Evolutionary conservation across 2,888 invertebrate genomes (phyloP).

Genomic region (Conistra vaccinii): DNA sequence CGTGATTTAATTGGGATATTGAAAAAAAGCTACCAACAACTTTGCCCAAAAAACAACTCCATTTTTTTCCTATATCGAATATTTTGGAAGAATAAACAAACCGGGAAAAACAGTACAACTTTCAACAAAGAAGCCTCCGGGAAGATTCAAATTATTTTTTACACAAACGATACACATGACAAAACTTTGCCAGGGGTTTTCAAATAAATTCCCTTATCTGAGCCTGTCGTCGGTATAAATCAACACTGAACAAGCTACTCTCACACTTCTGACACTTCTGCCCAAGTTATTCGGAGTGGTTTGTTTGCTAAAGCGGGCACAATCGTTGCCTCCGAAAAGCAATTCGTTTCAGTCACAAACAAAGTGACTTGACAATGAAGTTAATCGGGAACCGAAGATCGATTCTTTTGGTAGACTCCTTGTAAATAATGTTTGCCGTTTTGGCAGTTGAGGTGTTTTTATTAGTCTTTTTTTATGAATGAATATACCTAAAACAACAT

Average conservation of each 20-base stretch:
- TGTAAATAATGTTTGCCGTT: slow-evolving; percentile 63
- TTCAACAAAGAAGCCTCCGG: slow-evolving; percentile 43
- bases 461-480: neutral
- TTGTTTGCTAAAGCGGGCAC: slow-evolving; percentile 78
- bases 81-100: slow-evolving; percentile 33
- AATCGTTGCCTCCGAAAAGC: slow-evolving; percentile 75
- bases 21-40: neutral
- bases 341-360: slow-evolving; percentile 78
- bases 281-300: slow-evolving; percentile 74
- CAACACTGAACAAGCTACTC: slow-evolving; percentile 76
- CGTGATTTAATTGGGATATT: slow-evolving; percentile 29
- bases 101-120: slow-evolving; percentile 25
- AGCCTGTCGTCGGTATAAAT: slow-evolving; percentile 79
- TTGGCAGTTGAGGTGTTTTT: slow-evolving; percentile 32
- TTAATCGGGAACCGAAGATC: slow-evolving; percentile 72
- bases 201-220: slow-evolving; percentile 80
- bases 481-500: neutral
- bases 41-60: neutral
- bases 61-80: neutral
- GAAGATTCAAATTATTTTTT: slow-evolving; percentile 68
- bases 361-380: slow-evolving; percentile 77
- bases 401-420: slow-evolving; percentile 63
- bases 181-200: slow-evolving; percentile 72
- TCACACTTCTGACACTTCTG: slow-evolving; percentile 76
- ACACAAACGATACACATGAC: slow-evolving; percentile 71